Evolutionary conservation across 2,888 invertebrate species (phyloP).

Genomic region (Agrochola macilenta): DNA sequence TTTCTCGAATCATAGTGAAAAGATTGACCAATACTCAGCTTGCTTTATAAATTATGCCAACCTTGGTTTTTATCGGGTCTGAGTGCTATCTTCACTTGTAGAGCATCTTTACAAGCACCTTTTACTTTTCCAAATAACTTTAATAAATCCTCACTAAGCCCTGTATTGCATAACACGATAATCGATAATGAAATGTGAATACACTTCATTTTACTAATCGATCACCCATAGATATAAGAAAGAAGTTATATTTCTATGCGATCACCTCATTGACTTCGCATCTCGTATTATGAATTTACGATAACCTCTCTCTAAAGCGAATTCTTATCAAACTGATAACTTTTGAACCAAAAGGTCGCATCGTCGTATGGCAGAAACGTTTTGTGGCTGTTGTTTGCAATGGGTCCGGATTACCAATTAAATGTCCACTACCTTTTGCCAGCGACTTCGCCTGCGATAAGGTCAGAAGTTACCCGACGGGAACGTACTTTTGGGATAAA

Average conservation of each 20-base stretch:
- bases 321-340: constrained; percentile 52
- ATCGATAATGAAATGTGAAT: constrained; percentile 7
- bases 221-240: too few relatives aligned
- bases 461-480: not conserved
- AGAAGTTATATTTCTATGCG: too few relatives aligned
- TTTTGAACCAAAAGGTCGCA: constrained; percentile 31
- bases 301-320: constrained; percentile 41
- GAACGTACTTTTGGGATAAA: not conserved
- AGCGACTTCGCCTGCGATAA: too few relatives aligned
- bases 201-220: constrained; percentile 8
- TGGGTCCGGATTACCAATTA: not conserved
- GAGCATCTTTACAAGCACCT: too few relatives aligned
- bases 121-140: not conserved
- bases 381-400: constrained; percentile 25
- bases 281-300: constrained; percentile 8
- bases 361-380: not conserved
- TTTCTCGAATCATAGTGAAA: not conserved
- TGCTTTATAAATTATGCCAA: not conserved
- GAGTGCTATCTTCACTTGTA: not conserved
- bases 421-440: not conserved
- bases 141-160: too few relatives aligned
- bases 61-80: not conserved
- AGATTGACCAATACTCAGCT: not conserved
- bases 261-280: constrained; percentile 20
- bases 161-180: not conserved